Evolutionary conservation across 2,888 invertebrate genomes (phyloP).

Genomic region (Drosophila hawaiiensis): DNA sequence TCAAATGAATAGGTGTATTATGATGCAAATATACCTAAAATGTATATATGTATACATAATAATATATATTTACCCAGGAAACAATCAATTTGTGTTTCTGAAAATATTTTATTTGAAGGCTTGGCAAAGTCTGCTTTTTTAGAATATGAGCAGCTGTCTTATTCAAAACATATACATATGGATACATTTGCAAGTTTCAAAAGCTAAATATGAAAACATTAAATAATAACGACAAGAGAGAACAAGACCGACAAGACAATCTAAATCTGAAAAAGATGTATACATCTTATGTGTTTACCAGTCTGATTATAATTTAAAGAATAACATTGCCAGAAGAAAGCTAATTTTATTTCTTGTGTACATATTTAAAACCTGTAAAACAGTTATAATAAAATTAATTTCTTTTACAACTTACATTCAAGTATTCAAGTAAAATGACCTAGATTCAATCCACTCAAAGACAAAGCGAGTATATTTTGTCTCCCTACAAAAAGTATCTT

Average conservation of each 20-base stretch:
- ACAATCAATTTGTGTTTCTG: background rate
- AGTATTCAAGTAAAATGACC: background rate
- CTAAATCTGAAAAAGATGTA: background rate
- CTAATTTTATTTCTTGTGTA: too few relatives aligned
- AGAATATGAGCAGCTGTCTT: background rate
- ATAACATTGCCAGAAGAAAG: background rate
- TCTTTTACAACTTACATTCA: background rate
- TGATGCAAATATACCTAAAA: background rate
- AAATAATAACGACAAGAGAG: background rate
- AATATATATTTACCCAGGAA: background rate
- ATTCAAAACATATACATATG: background rate
- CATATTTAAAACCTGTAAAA: background rate
- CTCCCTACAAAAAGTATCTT: background rate
- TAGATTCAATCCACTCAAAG: background rate
- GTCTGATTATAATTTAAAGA: background rate
- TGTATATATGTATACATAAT: too few relatives aligned
- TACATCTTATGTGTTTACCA: background rate
- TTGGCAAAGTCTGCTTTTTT: background rate
- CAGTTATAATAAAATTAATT: background rate
- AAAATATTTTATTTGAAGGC: background rate
- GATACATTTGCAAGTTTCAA: background rate
- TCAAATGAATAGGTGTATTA: conserved; percentile 6
- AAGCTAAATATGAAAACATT: background rate
- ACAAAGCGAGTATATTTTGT: background rate
- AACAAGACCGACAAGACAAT: background rate